Evolutionary conservation across 2,888 invertebrate genomes (phyloP).

Genomic region (Epistrophe eligans): DNA sequence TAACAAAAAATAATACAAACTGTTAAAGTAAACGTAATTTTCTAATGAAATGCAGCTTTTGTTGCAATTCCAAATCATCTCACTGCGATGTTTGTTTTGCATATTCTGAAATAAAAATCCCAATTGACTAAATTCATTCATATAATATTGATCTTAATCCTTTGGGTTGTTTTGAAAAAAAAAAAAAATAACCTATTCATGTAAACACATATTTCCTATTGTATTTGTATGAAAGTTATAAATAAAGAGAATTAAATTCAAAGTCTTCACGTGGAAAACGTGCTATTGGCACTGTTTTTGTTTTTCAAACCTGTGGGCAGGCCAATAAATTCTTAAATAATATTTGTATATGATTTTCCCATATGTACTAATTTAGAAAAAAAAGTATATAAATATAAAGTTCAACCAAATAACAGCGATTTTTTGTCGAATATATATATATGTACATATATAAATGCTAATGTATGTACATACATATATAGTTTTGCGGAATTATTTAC

Average conservation of each 20-base stretch:
- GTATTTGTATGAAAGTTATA: not conserved
- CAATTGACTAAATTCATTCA: too few relatives aligned
- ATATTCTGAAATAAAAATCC: too few relatives aligned
- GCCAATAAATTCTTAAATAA: not conserved
- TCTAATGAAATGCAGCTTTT: too few relatives aligned
- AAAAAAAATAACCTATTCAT: not conserved
- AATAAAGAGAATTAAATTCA: not conserved
- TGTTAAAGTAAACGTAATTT: too few relatives aligned
- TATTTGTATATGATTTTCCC: not conserved
- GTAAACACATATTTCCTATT: not conserved
- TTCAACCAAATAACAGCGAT: not conserved
- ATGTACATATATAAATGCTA: too few relatives aligned
- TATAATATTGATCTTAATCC: not conserved
- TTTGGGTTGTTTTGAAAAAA: not conserved
- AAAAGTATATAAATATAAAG: not conserved
- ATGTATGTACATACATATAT: too few relatives aligned
- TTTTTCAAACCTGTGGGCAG: not conserved
- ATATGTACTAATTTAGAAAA: not conserved
- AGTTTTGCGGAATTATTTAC: not conserved
- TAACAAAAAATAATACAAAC: too few relatives aligned
- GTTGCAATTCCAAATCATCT: too few relatives aligned
- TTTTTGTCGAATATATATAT: not conserved
- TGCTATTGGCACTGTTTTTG: not conserved
- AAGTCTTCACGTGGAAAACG: slow-evolving; percentile 8
- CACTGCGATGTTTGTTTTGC: too few relatives aligned